A percentile compares a stretch with the other conserved stretches of the same genome.
Conservation (phyloP, 2,888 invertebrate species). For the Temnothorax rugatulus region DNA sequence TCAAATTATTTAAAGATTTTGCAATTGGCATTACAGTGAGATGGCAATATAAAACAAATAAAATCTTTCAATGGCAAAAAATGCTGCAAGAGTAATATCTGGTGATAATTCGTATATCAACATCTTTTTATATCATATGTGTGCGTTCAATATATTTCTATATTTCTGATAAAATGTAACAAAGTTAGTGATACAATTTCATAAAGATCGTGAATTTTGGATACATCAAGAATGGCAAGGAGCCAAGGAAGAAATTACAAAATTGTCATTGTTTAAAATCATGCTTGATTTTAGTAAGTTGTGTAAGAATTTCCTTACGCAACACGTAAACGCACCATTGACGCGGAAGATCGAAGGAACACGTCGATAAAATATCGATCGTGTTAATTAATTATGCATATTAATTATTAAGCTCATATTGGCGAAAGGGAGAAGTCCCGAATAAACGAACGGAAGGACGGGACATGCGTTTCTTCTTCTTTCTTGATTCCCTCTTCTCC, state of each 20-base stretch:
- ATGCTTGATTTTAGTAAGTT: conserved; percentile 11
- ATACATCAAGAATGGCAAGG: conserved; percentile 40
- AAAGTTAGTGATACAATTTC: conserved; percentile 51
- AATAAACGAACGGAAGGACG: conserved; percentile 13
- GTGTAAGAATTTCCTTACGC: conserved; percentile 10
- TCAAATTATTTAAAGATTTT: not conserved
- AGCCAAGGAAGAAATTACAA: conserved; percentile 32
- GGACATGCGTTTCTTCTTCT: not conserved
- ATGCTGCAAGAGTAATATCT: not conserved
- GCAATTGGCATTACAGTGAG: not conserved
- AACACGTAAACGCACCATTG: not conserved
- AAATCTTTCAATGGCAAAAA: not conserved
- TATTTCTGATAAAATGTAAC: conserved; percentile 55
- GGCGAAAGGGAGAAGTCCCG: not conserved
- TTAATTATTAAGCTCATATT: conserved; percentile 24
- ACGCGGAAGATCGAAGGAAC: not conserved
- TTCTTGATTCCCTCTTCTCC: not conserved
- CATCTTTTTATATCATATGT: not conserved
- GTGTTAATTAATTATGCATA: conserved; percentile 11
- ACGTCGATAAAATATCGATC: conserved; percentile 1
- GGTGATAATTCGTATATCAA: not conserved
- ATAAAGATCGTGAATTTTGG: conserved; percentile 36
- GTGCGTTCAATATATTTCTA: conserved; percentile 40
- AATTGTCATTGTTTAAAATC: conserved; percentile 24
- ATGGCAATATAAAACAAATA: not conserved